Evolutionary conservation across 2,797 vertebrate genomes (phyloP), one percentile per base, ranked within the genome.

Genomic region (Leuciscus waleckii): DNA sequence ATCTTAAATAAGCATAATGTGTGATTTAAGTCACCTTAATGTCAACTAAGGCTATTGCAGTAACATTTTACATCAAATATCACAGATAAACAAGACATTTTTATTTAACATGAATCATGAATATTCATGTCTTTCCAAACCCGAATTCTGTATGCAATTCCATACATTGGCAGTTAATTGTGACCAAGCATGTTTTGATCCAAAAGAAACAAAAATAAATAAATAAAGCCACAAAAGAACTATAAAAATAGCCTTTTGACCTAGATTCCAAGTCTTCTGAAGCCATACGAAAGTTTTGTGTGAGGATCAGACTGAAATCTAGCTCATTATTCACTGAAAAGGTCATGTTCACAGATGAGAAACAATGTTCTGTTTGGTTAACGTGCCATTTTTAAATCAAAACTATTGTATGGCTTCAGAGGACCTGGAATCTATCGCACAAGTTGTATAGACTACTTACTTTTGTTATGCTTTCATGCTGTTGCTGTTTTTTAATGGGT

Each of bases 291-390:
- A 35, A 65, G 56, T 10, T n/a, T 46, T 46, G 19, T n/a, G 41
- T 2, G 2, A 16, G 39, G 19, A 46, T 67, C 58, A 67, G 26
- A 67, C 26, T 49, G 78, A 67, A 76, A 67, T 68, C 19, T 49
- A 63, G 26, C 58, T 80, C 26, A 80, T 80, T 71, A 80, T 73
- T 76, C 39, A 56, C 39, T 9, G 17, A 73, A 80, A 41, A 79
- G 77, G 78, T 68, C 61, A 49, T 68, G 41, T 65, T 79, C 56
- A 79, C 26, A 67, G 11, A 65, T 46, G 78, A 80, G 61, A 80
- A 67, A 49, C 26, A 65, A 65, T 65, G 77, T 43, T 63, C n/a
- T 65, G 77, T 79, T 65, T 21, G 26, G 77, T 79, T 41, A 67
- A 11, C 1, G 3, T 35, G 61, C 9, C 26, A 49, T 67, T 67